These are phyloP conservation scores for Orthosia incerta DNA, from an alignment of 2,888 invertebrate species.

Conservation along the genomic window DNA sequence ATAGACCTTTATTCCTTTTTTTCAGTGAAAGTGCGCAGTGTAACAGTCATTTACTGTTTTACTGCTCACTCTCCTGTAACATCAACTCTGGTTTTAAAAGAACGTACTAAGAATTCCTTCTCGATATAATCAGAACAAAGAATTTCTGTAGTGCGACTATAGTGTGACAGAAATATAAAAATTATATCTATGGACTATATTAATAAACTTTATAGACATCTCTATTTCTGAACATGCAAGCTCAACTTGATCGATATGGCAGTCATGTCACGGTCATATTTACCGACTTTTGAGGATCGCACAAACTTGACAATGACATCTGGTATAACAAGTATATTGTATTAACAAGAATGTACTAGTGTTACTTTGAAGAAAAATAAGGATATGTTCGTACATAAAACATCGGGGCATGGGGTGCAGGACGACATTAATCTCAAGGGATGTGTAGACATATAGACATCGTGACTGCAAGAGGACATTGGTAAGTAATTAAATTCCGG, in stretches of 20 bases:
- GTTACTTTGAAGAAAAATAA: constrained; percentile 5
- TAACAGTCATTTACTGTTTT: constrained; percentile 20
- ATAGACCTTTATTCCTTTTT: too few species aligned
- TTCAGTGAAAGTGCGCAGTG: background rate
- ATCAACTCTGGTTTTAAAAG: background rate
- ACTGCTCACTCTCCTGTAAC: background rate
- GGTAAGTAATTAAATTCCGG: constrained; percentile 86
- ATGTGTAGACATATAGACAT: constrained; percentile 47
- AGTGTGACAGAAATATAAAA: too few species aligned
- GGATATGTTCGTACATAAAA: background rate
- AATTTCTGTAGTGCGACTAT: background rate
- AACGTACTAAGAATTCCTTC: constrained; percentile 17
- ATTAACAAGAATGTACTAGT: background rate
- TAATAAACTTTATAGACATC: constrained; percentile 15
- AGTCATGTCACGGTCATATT: background rate
- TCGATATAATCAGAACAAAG: constrained; percentile 6
- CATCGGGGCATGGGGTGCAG: constrained; percentile 29
- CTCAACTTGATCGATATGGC: background rate
- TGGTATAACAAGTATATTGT: too few species aligned
- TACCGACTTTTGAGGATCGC: background rate
- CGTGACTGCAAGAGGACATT: constrained; percentile 71
- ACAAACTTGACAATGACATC: background rate
- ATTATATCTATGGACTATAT: too few species aligned
- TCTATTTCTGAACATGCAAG: constrained; percentile 22
- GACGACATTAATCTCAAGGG: constrained; percentile 67